Conservation (phyloP, 2,113 vertebrate species). For the Urocynchramus pylzowi region DNA sequence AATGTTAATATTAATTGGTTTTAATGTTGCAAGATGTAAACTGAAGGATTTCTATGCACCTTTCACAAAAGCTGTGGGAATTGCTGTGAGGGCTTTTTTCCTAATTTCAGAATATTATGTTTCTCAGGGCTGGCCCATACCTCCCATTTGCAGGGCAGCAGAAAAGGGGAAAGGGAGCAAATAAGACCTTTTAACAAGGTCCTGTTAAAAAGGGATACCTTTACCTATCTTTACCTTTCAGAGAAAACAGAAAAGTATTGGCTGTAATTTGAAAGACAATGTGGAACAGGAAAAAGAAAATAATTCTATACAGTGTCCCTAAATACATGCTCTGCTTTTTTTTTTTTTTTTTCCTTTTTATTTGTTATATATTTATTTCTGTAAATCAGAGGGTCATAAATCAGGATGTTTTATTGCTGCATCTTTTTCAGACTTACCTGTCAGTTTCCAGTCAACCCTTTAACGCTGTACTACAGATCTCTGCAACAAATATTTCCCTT, state of each 20-base stretch:
- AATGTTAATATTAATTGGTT: background rate
- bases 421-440: background rate
- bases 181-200: too few species aligned
- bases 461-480: background rate
- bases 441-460: background rate
- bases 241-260: background rate
- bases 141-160: background rate
- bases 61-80: background rate
- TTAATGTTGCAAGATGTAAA: background rate
- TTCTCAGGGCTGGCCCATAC: background rate
- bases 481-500: background rate
- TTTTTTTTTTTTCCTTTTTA: background rate
- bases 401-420: background rate
- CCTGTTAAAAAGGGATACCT: background rate
- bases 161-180: background rate
- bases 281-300: background rate
- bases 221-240: background rate
- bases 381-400: conserved; percentile 4
- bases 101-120: background rate
- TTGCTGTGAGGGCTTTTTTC: background rate
- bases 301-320: background rate
- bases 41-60: background rate
- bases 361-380: background rate
- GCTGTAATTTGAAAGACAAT: background rate
- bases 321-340: background rate